A percentile compares a stretch with the other conserved stretches of the same genome.
phyloP scores from a whole-genome alignment of 2,888 invertebrate species.

The Oeneis ivallda region DNA sequence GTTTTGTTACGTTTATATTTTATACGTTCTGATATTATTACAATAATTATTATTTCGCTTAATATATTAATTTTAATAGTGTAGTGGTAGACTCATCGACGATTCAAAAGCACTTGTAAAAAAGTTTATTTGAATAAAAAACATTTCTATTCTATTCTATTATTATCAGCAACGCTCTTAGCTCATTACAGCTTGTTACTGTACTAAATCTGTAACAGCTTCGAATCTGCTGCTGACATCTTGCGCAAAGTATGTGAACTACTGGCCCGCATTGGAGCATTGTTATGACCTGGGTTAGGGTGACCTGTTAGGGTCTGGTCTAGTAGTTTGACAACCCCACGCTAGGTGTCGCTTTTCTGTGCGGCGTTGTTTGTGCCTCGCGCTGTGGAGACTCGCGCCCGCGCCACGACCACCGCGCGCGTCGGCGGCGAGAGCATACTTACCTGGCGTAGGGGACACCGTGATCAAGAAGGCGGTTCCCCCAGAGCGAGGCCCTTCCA shows the following conservation, averaged over 20 bases:
- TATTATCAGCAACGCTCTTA: too few species aligned
- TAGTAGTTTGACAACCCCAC: background rate
- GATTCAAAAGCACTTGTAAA: too few species aligned
- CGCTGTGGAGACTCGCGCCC: constrained; percentile 28
- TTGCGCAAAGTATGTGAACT: background rate
- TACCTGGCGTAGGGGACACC: constrained; percentile 52
- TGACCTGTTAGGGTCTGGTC: background rate
- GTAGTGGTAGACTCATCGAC: too few species aligned
- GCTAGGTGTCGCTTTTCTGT: constrained; percentile 23
- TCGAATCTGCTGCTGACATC: background rate
- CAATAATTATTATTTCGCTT: too few species aligned
- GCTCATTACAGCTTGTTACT: too few species aligned
- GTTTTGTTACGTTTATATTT: background rate
- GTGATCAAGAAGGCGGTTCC: constrained; percentile 49
- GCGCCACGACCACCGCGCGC: constrained; percentile 15
- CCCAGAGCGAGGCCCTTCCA: too few species aligned
- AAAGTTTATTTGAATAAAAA: too few species aligned
- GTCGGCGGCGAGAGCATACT: constrained; percentile 30
- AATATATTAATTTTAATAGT: too few species aligned
- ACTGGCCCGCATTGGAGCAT: background rate
- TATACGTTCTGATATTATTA: background rate
- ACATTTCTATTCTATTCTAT: too few species aligned
- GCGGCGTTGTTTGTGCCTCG: constrained; percentile 15
- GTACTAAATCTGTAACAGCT: too few species aligned
- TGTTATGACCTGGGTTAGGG: too few species aligned